Conservation (phyloP, 2,797 vertebrate species). For the Pantherophis alleghaniensis region DNA sequence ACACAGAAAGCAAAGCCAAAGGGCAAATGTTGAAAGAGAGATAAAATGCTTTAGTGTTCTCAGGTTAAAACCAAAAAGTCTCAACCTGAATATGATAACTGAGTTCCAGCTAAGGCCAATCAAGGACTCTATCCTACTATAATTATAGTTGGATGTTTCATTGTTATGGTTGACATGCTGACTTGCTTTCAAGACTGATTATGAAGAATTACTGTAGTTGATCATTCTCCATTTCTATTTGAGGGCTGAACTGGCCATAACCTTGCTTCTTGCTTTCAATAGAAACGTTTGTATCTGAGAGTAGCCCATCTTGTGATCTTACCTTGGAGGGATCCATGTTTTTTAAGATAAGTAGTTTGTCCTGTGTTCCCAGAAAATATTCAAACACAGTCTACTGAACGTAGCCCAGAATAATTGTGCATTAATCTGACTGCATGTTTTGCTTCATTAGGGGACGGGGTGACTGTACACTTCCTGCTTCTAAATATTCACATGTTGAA, state of each 20-base stretch:
- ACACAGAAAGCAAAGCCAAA: not conserved
- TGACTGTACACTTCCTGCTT: not conserved
- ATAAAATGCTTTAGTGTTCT: not conserved
- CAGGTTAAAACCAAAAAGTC: not conserved
- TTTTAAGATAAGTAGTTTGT: not conserved
- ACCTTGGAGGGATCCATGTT: not conserved
- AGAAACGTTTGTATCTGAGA: not conserved
- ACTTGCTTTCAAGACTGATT: not conserved
- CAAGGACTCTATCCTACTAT: not conserved
- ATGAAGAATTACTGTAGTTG: not conserved
- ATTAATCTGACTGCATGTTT: not conserved
- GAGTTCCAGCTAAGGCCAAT: not conserved
- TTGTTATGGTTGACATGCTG: not conserved
- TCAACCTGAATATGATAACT: not conserved
- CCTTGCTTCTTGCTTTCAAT: not conserved
- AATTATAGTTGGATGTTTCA: not conserved
- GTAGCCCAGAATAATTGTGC: not conserved
- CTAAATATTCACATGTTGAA: not conserved
- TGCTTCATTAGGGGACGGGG: not conserved
- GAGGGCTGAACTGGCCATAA: not conserved
- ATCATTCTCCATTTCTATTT: not conserved
- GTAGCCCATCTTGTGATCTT: not conserved
- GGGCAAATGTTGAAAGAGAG: not conserved
- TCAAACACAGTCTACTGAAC: not conserved
- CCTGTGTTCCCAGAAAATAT: not conserved